Conservation (phyloP, 2,113 vertebrate species). For the Chrysochloris asiatica region DNA sequence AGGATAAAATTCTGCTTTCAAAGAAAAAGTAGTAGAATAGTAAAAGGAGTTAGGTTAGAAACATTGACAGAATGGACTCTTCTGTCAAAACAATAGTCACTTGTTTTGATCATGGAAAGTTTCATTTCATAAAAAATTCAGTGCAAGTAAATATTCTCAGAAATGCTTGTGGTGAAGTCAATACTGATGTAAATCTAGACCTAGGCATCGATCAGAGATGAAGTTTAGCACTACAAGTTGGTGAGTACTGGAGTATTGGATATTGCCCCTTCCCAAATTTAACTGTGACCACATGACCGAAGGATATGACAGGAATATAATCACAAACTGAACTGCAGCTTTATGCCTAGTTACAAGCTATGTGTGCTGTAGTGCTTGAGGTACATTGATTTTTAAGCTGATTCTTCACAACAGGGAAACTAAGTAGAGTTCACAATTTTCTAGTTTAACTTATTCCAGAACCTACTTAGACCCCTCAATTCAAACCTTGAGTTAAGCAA, state of each 20-base stretch:
- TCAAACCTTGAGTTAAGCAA: background rate
- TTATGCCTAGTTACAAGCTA: background rate
- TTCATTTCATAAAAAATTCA: constrained; percentile 10
- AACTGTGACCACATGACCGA: background rate
- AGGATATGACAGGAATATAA: background rate
- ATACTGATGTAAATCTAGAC: background rate
- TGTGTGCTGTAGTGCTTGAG: background rate
- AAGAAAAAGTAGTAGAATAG: background rate
- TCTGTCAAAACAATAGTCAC: background rate
- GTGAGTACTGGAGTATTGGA: background rate
- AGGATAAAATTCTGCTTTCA: background rate
- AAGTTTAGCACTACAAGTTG: background rate
- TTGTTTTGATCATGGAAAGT: background rate
- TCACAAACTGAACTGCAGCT: background rate
- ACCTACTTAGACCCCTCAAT: background rate
- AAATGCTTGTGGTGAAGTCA: background rate
- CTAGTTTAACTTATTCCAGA: background rate
- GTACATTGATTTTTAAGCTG: background rate
- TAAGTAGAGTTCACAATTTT: background rate
- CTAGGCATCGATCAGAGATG: background rate
- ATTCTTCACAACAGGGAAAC: background rate
- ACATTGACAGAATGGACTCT: background rate
- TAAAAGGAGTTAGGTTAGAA: background rate
- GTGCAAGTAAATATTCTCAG: background rate
- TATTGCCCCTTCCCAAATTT: background rate